Evolutionary conservation across 2,113 vertebrate genomes (phyloP), one percentile per base, ranked within the genome.

Genomic region (Naja naja): DNA sequence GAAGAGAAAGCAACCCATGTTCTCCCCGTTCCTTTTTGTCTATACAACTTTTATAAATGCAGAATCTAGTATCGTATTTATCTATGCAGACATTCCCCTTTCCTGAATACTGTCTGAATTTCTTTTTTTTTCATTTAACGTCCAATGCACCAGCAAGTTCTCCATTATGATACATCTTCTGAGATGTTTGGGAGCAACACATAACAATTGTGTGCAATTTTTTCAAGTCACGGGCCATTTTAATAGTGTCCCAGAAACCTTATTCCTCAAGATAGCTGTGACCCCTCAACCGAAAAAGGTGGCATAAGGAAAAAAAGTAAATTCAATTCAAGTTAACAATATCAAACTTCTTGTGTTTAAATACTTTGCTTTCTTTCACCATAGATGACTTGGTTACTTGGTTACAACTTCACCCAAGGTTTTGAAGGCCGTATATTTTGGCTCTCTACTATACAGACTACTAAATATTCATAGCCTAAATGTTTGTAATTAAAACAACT

Each of bases 11-110:
- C 94, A 74, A 23, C 7, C 53, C 53, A 8, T 74, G 34, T 16
- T 12, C 7, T 0, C 7, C 22, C 4, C 22, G 0, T 58, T 43
- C 45, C n/a, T 74, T 81, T 81, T 22, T 5, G 0, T 86, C 25
- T 89, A 49, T 25, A 69, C 20, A 1, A 86, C 49, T 92, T 11
- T 74, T 91, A 85, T 34, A 30, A 87, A 91, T 60, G 54, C 86
- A 90, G 90, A 94, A 94, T 93, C 0, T 91, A 30, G 14, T 4
- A 47, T 92, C 92, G 94, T n/a, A 92, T 91, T 27, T 55, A 74
- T 0, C 60, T 89, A 90, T 54, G 60, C 7, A 89, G 88, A 93
- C 93, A 58, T 30, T 12, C 5, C 1, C 90, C 58, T 12, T 88
- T 12, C 22, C 45, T 52, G 64, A n/a, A 90, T 23, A 81, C 87